A percentile compares a stretch with the other conserved stretches of the same genome.
Evolutionary conservation across 2,888 invertebrate genomes (phyloP).

Genomic region (Trissolcus japonicus): DNA sequence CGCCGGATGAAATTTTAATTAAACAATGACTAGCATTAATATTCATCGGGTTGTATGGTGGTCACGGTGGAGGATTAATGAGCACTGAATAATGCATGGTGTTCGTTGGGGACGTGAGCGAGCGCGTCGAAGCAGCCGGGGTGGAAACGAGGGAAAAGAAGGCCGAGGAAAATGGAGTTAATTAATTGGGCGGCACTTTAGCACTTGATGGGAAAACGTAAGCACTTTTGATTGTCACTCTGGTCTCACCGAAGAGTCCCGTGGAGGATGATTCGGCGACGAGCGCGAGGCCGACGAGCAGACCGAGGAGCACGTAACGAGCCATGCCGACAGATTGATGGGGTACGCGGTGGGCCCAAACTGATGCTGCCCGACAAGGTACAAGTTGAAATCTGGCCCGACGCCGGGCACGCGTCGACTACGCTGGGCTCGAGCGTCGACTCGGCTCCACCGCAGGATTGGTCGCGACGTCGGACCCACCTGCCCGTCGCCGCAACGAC

Average conservation of each 20-base stretch:
- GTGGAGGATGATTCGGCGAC: slow-evolving; percentile 68
- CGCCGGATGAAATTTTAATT: background rate
- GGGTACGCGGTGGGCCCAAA: slow-evolving; percentile 30
- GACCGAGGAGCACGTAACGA: slow-evolving; percentile 59
- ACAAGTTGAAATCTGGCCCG: slow-evolving; percentile 73
- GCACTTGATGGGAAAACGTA: slow-evolving; percentile 1
- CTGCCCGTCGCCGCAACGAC: slow-evolving; percentile 47
- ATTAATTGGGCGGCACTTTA: background rate
- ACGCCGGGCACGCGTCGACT: slow-evolving; percentile 63
- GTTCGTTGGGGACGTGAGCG: background rate
- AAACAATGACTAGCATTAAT: slow-evolving; percentile 3
- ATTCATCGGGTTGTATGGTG: background rate
- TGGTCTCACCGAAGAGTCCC: slow-evolving; percentile 72
- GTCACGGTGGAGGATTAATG: background rate
- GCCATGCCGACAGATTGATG: slow-evolving; percentile 60
- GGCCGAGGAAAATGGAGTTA: background rate
- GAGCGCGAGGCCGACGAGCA: slow-evolving; percentile 64
- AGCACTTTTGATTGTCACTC: slow-evolving; percentile 21
- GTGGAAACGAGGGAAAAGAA: slow-evolving; percentile 3
- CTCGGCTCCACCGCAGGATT: slow-evolving; percentile 64
- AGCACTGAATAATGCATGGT: slow-evolving; percentile 6
- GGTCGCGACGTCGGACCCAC: slow-evolving; percentile 63
- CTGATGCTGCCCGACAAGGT: slow-evolving; percentile 71
- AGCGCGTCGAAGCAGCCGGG: background rate
- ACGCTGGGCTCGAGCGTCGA: slow-evolving; percentile 60